phyloP scores from a whole-genome alignment of 2,888 invertebrate species.

The Mythimna pallens region DNA sequence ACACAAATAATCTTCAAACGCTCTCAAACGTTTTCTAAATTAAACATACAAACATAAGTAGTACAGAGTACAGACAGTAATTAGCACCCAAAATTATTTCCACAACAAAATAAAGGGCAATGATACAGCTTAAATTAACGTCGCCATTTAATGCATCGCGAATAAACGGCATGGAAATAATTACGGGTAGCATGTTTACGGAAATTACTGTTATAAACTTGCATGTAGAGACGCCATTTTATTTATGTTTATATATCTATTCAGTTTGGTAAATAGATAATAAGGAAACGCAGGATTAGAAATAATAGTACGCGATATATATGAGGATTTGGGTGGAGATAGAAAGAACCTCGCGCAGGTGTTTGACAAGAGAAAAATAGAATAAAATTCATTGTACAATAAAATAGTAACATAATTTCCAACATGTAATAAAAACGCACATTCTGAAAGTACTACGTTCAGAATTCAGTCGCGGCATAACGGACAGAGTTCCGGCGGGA shows the following conservation, averaged over 20 bases:
- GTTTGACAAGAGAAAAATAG: too few relatives aligned
- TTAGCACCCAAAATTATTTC: conserved; percentile 50
- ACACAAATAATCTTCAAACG: not conserved
- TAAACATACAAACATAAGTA: conserved; percentile 13
- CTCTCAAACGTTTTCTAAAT: conserved; percentile 12
- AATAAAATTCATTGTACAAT: too few relatives aligned
- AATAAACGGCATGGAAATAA: conserved; percentile 65
- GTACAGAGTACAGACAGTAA: conserved; percentile 26
- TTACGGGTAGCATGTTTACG: conserved; percentile 59
- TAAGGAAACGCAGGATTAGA: not conserved
- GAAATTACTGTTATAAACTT: conserved; percentile 64
- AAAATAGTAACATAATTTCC: too few relatives aligned
- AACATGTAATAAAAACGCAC: too few relatives aligned
- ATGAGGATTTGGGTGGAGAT: too few relatives aligned
- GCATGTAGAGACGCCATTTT: conserved; percentile 48
- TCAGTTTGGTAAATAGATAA: not conserved
- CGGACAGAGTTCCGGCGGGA: too few relatives aligned
- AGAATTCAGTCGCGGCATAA: too few relatives aligned
- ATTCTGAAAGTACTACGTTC: too few relatives aligned
- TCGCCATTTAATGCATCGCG: conserved; percentile 61
- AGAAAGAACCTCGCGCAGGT: too few relatives aligned
- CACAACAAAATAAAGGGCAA: conserved; percentile 56
- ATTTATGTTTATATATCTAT: conserved; percentile 52
- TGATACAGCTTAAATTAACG: conserved; percentile 61
- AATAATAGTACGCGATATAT: too few relatives aligned